Evolutionary conservation across 2,797 vertebrate species (phyloP), one percentile per base, ranked within the genome.

Genomic region (Bovichtus diacanthus): DNA sequence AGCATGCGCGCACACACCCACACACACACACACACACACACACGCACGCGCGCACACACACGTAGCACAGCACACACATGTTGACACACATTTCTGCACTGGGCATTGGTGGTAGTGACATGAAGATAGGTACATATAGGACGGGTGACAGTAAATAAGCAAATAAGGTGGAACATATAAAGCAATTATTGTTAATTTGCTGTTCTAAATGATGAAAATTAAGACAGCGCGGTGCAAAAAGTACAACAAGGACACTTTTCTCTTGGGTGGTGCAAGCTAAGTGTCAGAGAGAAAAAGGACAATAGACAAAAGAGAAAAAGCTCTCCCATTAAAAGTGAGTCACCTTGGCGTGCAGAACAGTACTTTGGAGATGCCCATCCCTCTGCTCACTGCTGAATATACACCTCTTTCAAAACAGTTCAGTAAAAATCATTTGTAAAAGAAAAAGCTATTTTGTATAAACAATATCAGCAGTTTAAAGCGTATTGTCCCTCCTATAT

Each of bases 271-370:
- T 49, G 56, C 25, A 18, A 3, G 39, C 5, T 7, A 21, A 21
- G 31, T 47, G 43, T 16, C 43, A 38, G 21, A 67, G n/a, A 61
- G 18, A 61, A 44, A n/a, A 44, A 39, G 15, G 25, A 38, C 23
- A 3, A 31, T 1, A 38, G 27, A 81, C 54, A 80, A 76, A 70
- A 70, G 61, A 47, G 19, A 39, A 41, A 31, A 31, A 31, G 19
- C 34, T 41, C 12, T 50, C 34, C 49, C 7, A 72, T 82, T 61
- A 78, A 39, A 50, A 36, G 38, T 78, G 76, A 87, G 53, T 83
- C 84, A 89, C 19, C 19, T 15, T 34, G 31, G 23, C 43, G 31
- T 25, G 31, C 50, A n/a, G 38, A 34, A n/a, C 2, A 5, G 11
- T 34, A 23, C 23, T 65, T 15, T 59, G n/a, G 12, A 53, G 4